Evolutionary conservation across 2,888 invertebrate species (phyloP).

Genomic region (Barypeithes pellucidus): DNA sequence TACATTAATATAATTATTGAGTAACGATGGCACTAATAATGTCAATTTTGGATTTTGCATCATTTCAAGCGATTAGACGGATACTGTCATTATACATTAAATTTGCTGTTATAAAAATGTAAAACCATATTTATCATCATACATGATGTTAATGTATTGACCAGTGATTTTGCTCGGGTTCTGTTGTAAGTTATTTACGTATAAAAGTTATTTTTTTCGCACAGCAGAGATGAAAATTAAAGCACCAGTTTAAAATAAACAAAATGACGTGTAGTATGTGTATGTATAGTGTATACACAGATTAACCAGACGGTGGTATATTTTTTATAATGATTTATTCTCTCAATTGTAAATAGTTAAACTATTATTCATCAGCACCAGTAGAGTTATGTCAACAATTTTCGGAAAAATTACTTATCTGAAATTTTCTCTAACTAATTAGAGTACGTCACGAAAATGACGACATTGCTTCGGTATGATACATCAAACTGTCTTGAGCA

Average conservation of each 20-base stretch:
- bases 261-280: background rate
- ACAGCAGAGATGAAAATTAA: background rate
- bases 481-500: constrained; percentile 1
- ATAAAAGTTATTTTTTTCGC: background rate
- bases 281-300: background rate
- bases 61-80: no score
- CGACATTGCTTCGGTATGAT: constrained; percentile 1
- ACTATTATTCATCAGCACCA: background rate
- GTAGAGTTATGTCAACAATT: background rate
- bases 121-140: no score
- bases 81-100: no score
- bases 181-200: no score
- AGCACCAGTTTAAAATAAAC: background rate
- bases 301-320: constrained; percentile 1
- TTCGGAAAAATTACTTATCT: constrained; percentile 3
- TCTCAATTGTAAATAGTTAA: background rate
- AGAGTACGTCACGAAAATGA: background rate
- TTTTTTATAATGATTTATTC: constrained; percentile 15
- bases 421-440: background rate
- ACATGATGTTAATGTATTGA: no score
- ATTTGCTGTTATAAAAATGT: no score
- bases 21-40: no score
- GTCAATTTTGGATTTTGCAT: no score
- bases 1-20: no score
- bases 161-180: no score